A percentile compares a stretch with the other conserved stretches of the same genome.
phyloP scores from a whole-genome alignment of 2,888 invertebrate genomes.

The Ormyrus rosae region DNA sequence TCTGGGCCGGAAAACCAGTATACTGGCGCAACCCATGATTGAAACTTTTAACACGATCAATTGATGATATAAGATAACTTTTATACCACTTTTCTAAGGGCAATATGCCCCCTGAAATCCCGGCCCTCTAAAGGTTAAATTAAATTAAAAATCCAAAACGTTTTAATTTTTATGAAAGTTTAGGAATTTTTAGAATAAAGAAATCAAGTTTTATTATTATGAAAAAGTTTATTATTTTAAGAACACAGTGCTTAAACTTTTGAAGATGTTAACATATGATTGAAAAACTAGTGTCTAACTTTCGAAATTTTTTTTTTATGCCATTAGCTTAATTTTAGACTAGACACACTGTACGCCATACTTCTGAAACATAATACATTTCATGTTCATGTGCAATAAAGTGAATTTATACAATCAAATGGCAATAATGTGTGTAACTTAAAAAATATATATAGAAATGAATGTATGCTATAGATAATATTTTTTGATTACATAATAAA shows the following conservation, averaged over 20 bases:
- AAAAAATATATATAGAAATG: constrained; percentile 5
- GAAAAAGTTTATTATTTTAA: constrained; percentile 54
- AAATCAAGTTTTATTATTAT: constrained; percentile 22
- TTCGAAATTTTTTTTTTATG: constrained; percentile 40
- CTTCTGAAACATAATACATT: constrained; percentile 30
- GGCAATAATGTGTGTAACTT: constrained; percentile 14
- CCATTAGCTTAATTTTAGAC: constrained; percentile 39
- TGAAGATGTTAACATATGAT: constrained; percentile 36
- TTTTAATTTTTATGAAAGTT: not conserved
- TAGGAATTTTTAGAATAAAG: not conserved
- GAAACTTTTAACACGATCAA: no score
- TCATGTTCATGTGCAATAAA: constrained; percentile 35
- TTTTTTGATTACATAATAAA: constrained; percentile 38
- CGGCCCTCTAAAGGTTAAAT: not conserved
- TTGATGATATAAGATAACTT: no score
- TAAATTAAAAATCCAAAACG: constrained; percentile 1
- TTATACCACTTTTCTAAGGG: no score
- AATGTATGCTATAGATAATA: not conserved
- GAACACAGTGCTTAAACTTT: constrained; percentile 52
- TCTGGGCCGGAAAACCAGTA: no score
- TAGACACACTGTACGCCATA: constrained; percentile 53
- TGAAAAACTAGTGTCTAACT: constrained; percentile 48
- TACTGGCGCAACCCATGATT: no score
- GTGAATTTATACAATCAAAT: constrained; percentile 13
- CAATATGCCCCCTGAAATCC: no score